These are phyloP conservation scores for Hozukius guyotensis DNA, from an alignment of 2,797 vertebrate genomes.

Conservation along the genomic window DNA sequence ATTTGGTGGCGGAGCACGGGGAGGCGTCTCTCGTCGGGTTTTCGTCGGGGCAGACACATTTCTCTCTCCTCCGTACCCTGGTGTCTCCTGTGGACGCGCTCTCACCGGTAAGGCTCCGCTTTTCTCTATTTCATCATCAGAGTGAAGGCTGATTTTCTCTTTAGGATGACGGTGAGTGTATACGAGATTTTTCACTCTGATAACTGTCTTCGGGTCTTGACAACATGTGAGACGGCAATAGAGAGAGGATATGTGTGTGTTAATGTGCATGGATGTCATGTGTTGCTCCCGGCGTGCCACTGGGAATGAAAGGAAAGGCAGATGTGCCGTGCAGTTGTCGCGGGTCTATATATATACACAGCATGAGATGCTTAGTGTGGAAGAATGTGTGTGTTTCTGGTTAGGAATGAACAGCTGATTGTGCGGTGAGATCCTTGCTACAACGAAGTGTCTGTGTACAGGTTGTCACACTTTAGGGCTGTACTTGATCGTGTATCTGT, in stretches of 20 bases:
- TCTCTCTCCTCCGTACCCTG: slow-evolving; percentile 44
- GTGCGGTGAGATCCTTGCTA: background rate
- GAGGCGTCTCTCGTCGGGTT: slow-evolving; percentile 82
- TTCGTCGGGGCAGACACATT: slow-evolving; percentile 67
- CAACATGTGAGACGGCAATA: slow-evolving; percentile 16
- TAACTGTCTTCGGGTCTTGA: slow-evolving; percentile 20
- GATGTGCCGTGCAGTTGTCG: slow-evolving; percentile 84
- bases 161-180: background rate
- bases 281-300: slow-evolving; percentile 33
- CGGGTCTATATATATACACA: slow-evolving; percentile 72
- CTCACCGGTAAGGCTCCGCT: slow-evolving; percentile 71
- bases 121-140: slow-evolving; percentile 23
- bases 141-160: slow-evolving; percentile 3
- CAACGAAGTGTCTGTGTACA: background rate
- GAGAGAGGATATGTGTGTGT: slow-evolving; percentile 14
- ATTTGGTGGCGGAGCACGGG: slow-evolving; percentile 87
- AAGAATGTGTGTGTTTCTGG: slow-evolving; percentile 59
- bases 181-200: background rate
- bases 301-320: slow-evolving; percentile 64
- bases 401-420: slow-evolving; percentile 69
- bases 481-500: background rate
- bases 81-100: slow-evolving; percentile 62
- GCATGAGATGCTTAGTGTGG: slow-evolving; percentile 45
- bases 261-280: slow-evolving; percentile 25
- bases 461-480: slow-evolving; percentile 8